Percentiles rank a stretch among this genome's conserved stretches.
Conservation (phyloP, 2,888 invertebrate genomes). For the Troides helena region DNA sequence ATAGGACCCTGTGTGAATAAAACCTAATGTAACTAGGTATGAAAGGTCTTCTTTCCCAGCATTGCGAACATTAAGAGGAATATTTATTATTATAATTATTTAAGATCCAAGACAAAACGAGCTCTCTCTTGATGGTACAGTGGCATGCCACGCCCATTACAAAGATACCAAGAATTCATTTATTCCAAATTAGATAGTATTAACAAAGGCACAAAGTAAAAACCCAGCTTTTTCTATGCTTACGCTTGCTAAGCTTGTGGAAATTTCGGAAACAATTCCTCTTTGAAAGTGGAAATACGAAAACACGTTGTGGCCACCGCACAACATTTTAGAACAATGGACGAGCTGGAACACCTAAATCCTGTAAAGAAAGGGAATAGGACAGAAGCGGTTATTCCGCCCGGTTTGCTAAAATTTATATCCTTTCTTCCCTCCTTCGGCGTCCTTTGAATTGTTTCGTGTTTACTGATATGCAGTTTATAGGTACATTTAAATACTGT, state of each 20-base stretch:
- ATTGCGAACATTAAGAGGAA: no score
- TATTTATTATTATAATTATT: no score
- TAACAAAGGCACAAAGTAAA: neutral
- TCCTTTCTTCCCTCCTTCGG: neutral
- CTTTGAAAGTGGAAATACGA: conserved; percentile 1
- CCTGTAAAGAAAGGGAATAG: conserved; percentile 8
- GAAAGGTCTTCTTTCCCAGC: no score
- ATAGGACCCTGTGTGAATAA: no score
- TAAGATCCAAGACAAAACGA: no score
- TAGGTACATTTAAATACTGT: neutral
- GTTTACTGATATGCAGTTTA: neutral
- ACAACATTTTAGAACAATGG: conserved; percentile 22
- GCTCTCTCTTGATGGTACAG: no score
- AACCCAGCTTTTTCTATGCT: neutral
- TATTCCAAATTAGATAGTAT: neutral
- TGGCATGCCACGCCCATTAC: no score
- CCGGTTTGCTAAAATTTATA: conserved; percentile 11
- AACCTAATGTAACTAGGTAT: no score
- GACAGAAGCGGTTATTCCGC: conserved; percentile 6
- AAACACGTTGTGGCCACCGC: conserved; percentile 1
- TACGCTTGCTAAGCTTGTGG: neutral
- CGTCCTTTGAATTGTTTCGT: neutral
- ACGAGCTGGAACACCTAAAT: conserved; percentile 18
- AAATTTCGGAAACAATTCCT: conserved; percentile 1
- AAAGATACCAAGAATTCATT: neutral